Evolutionary conservation across 2,888 invertebrate species (phyloP).

Genomic region (Callyntrura guangdongensis): DNA sequence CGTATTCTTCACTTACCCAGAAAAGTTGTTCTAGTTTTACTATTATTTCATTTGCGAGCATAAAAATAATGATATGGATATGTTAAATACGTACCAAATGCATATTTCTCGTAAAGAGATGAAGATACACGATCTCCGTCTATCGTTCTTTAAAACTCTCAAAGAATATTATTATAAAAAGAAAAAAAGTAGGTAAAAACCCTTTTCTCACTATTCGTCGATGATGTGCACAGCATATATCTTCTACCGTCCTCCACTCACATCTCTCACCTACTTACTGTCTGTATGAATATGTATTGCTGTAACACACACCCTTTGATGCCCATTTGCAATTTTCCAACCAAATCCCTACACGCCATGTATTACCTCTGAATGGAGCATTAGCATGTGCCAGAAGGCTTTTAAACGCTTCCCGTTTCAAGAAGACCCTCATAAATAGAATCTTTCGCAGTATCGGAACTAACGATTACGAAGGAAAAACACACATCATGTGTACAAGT

Average conservation of each 20-base stretch:
- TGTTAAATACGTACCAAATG: conserved; percentile 47
- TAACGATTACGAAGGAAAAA: too few species aligned
- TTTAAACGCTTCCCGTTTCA: conserved; percentile 32
- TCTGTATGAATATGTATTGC: background rate
- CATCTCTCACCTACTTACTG: conserved; percentile 5
- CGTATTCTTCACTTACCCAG: background rate
- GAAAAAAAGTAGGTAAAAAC: conserved; percentile 41
- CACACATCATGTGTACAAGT: background rate
- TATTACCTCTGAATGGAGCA: conserved; percentile 50
- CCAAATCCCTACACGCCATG: conserved; percentile 32
- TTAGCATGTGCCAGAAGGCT: conserved; percentile 60
- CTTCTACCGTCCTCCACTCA: too few species aligned
- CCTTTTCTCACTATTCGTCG: background rate
- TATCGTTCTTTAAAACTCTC: conserved; percentile 43
- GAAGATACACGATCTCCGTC: conserved; percentile 65
- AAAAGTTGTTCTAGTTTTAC: background rate
- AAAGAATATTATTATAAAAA: conserved; percentile 15
- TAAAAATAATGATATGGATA: conserved; percentile 48
- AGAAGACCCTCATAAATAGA: background rate
- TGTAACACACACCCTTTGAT: conserved; percentile 45
- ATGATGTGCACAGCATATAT: background rate
- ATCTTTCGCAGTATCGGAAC: background rate
- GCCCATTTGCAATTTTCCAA: conserved; percentile 5
- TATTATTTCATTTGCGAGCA: conserved; percentile 8
- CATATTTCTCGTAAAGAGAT: conserved; percentile 46